These are phyloP conservation scores for Acanthosepion lycidas DNA, from an alignment of 2,888 invertebrate species.

Conservation along the genomic window DNA sequence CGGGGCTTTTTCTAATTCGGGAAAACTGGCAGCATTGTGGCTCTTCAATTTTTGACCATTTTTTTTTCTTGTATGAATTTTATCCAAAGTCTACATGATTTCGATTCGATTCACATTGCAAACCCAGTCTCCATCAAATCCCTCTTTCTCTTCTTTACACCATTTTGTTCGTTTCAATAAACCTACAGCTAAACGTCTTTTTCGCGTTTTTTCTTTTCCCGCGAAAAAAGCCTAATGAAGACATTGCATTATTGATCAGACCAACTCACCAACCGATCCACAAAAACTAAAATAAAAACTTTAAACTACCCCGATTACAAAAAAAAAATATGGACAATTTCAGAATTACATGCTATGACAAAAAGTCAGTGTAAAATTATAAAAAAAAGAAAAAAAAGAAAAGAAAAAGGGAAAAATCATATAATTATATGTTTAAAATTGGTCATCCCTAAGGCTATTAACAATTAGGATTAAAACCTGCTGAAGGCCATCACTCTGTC, in stretches of 20 bases:
- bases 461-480: background rate
- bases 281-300: background rate
- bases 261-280: background rate
- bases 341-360: background rate
- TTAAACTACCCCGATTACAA: background rate
- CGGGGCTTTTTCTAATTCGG: background rate
- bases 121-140: background rate
- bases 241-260: background rate
- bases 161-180: background rate
- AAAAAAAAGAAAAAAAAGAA: background rate
- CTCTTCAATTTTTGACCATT: background rate
- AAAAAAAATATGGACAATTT: background rate
- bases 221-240: background rate
- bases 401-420: background rate
- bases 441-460: constrained; percentile 20
- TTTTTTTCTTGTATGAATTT: background rate
- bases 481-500: background rate
- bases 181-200: background rate
- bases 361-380: background rate
- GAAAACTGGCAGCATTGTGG: background rate
- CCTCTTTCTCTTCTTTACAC: background rate
- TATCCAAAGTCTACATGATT: background rate
- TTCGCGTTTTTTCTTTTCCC: background rate
- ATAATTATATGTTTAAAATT: background rate
- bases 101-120: background rate